Percentiles rank a stretch among this genome's conserved stretches.
Conservation (phyloP, 2,888 invertebrate species). For the Campoletis raptor region DNA sequence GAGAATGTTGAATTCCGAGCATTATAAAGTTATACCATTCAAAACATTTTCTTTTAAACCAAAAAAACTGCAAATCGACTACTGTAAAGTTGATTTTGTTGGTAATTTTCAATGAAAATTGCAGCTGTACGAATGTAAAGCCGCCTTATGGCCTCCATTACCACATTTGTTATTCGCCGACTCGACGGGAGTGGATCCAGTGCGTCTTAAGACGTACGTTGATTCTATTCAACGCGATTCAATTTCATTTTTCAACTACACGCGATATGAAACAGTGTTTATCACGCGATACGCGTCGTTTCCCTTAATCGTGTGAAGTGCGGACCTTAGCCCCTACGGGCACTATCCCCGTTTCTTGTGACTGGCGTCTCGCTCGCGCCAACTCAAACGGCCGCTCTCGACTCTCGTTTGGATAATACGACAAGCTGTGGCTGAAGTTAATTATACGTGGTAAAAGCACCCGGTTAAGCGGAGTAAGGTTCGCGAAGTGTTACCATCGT, state of each 20-base stretch:
- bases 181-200: no score
- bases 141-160: neutral
- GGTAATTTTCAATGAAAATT: no score
- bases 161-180: neutral
- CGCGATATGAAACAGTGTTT: neutral
- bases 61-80: no score
- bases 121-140: no score
- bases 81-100: no score
- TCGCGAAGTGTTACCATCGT: constrained; percentile 49
- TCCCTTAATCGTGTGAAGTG: constrained; percentile 50
- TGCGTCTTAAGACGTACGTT: no score
- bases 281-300: constrained; percentile 24
- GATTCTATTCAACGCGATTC: neutral
- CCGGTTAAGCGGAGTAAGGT: constrained; percentile 18
- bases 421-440: constrained; percentile 65
- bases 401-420: constrained; percentile 65
- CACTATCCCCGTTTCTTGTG: constrained; percentile 34
- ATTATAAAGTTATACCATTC: no score
- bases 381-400: constrained; percentile 25
- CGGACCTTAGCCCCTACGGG: constrained; percentile 44
- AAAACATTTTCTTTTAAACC: no score
- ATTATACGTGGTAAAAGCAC: constrained; percentile 57
- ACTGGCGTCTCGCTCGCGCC: constrained; percentile 43
- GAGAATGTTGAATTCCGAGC: no score
- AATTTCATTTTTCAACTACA: neutral